These are phyloP conservation scores for Gandaritis pyraliata DNA, from an alignment of 2,888 invertebrate genomes.

Conservation along the genomic window DNA sequence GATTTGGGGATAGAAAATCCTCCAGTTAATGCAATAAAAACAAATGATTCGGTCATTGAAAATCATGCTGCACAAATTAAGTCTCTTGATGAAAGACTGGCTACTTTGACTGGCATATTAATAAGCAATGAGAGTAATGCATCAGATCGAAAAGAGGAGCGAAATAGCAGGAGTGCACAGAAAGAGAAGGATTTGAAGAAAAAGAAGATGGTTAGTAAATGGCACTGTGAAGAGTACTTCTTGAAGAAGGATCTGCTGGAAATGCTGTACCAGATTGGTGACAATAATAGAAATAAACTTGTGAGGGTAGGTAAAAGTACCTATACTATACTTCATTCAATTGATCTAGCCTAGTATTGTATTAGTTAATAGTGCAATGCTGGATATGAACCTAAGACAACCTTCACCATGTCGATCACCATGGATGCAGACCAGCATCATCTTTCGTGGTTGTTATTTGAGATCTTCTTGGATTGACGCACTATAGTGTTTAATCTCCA, in stretches of 20 bases:
- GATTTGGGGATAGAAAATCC: slow-evolving; percentile 35
- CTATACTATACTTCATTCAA: background rate
- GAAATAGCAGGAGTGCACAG: slow-evolving; percentile 41
- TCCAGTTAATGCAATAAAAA: slow-evolving; percentile 32
- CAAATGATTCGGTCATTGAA: slow-evolving; percentile 52
- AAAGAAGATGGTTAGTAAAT: slow-evolving; percentile 58
- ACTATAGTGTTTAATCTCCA: too few relatives aligned
- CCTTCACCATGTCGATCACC: too few relatives aligned
- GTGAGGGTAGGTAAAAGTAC: slow-evolving; percentile 56
- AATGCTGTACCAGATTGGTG: slow-evolving; percentile 71
- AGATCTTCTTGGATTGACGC: too few relatives aligned
- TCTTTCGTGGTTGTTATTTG: too few relatives aligned
- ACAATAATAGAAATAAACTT: slow-evolving; percentile 66
- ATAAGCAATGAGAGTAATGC: slow-evolving; percentile 49
- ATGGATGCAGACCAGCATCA: too few relatives aligned
- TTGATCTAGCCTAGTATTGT: too few relatives aligned
- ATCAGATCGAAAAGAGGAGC: slow-evolving; percentile 35
- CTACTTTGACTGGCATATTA: slow-evolving; percentile 62
- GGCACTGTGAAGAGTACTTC: slow-evolving; percentile 79
- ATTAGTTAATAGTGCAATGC: too few relatives aligned
- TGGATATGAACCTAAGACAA: too few relatives aligned
- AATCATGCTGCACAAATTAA: slow-evolving; percentile 62
- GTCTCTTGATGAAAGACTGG: slow-evolving; percentile 69
- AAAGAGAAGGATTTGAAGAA: slow-evolving; percentile 33
- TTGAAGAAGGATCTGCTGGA: slow-evolving; percentile 69